phyloP scores from a whole-genome alignment of 2,113 vertebrate species.

The Martes martes region DNA sequence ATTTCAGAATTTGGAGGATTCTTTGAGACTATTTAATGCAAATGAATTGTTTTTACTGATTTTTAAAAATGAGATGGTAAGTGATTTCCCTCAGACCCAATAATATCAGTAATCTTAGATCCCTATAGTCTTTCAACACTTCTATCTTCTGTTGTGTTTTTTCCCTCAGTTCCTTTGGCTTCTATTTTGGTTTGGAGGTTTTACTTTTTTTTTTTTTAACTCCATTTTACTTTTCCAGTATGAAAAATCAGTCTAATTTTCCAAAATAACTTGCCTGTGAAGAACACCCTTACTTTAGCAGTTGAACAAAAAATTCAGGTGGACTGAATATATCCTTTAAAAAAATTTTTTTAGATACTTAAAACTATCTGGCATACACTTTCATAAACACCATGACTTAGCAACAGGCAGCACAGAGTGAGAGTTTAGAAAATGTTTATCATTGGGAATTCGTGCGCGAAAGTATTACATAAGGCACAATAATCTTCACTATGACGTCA shows the following conservation, averaged over 20 bases:
- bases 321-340: neutral
- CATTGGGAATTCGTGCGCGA: neutral
- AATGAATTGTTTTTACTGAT: neutral
- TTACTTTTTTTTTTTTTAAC: neutral
- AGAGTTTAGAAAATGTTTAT: neutral
- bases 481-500: neutral
- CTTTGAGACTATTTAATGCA: neutral
- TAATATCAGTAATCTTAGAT: neutral
- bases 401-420: neutral
- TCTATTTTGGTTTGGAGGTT: conserved; percentile 2
- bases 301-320: neutral
- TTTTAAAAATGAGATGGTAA: neutral
- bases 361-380: neutral
- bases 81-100: neutral
- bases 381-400: neutral
- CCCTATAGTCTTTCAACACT: neutral
- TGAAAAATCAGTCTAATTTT: conserved; percentile 31
- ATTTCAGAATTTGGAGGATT: conserved; percentile 14
- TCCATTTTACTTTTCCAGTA: neutral
- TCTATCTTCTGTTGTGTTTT: neutral
- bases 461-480: neutral
- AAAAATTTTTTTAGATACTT: neutral
- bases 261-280: neutral
- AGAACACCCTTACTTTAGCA: neutral
- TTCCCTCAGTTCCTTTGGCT: neutral